Evolutionary conservation across 1,140 invertebrate genomes (phyloP), one percentile per base, ranked within the genome.

Genomic region (Philotrypesis tridentata): DNA sequence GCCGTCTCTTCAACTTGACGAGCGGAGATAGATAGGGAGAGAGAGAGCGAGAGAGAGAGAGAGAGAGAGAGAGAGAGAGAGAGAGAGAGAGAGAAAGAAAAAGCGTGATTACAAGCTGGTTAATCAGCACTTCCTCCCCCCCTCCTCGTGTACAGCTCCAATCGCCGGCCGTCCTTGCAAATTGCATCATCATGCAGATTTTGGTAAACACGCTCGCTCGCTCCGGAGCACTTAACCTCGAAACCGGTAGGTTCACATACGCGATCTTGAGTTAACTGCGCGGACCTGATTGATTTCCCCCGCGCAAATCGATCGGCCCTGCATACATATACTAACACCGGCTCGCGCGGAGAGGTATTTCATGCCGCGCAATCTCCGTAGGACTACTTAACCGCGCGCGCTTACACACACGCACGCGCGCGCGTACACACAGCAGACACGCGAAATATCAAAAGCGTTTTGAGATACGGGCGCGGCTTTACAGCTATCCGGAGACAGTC

Each of bases 171-270:
- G 74, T 17, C 33, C 74, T 40, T 27, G 60, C n/a, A 23, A 76
- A 76, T 76, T 76, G 74, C 74, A 76, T 76, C 31, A 76, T 76
- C 61, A 63, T 8, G 73, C 55, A 37, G n/a, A 65, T 74, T 74
- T 74, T 74, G 55, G 33, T 55, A 55, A 55, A 55, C 48, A 55
- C 29, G 55, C 29, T 25, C 48, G 21, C 85, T 86, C 83, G 74
- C 40, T n/a, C 33, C n/a, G 14, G 61, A 33, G 55, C 29, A 76
- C 5, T 76, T 65, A 65, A 76, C 61, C 74, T 65, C 60, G 61
- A 65, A 65, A 43, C 23, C 23, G 33, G 61, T 27, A 65, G 14
- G 12, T 29, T 14, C 72, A n/a, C n/a, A n/a, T n/a, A 14, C 25
- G 48, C 6, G 70, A 72, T 40, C 40, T 17, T 11, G 70, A 72